A percentile compares a stretch with the other conserved stretches of the same genome.
Conservation (phyloP, 2,888 invertebrate species). For the Clepsis dumicolana region DNA sequence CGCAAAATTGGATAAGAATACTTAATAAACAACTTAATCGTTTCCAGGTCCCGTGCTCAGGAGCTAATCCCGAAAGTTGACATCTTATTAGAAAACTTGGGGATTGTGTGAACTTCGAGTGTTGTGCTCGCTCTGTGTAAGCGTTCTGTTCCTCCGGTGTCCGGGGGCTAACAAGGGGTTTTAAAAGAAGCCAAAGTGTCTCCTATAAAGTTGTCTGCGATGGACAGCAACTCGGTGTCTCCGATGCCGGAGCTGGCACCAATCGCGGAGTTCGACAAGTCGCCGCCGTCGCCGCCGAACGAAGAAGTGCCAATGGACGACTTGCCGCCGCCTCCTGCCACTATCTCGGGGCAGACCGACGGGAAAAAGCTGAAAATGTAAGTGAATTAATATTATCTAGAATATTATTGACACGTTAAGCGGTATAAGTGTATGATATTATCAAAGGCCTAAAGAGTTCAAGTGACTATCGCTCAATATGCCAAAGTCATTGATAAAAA, state of each 20-base stretch:
- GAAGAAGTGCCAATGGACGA: slow-evolving; percentile 88
- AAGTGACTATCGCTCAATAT: neutral
- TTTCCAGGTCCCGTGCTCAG: slow-evolving; percentile 63
- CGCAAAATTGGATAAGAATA: slow-evolving; percentile 48
- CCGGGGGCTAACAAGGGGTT: slow-evolving; percentile 61
- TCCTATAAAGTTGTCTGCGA: slow-evolving; percentile 86
- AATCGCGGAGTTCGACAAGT: slow-evolving; percentile 90
- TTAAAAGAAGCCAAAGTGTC: slow-evolving; percentile 81
- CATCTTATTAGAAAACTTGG: slow-evolving; percentile 56
- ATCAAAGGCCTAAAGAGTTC: too few species aligned
- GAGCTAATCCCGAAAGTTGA: slow-evolving; percentile 59
- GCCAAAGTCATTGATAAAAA: neutral
- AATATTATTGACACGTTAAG: neutral
- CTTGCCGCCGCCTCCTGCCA: slow-evolving; percentile 88
- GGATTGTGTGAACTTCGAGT: slow-evolving; percentile 34
- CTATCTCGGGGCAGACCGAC: slow-evolving; percentile 82
- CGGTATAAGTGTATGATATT: neutral
- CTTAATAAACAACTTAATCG: slow-evolving; percentile 64
- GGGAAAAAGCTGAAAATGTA: slow-evolving; percentile 84
- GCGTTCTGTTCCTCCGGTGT: slow-evolving; percentile 61
- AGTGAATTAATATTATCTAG: slow-evolving; percentile 56
- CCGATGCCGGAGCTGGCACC: slow-evolving; percentile 90
- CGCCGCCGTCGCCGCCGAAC: slow-evolving; percentile 88
- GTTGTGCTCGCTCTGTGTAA: slow-evolving; percentile 37
- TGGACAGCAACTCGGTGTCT: slow-evolving; percentile 90